A percentile compares a stretch with the other conserved stretches of the same genome.
These are phyloP conservation scores for Cinclus mexicanus DNA, from an alignment of 2,113 vertebrate species.

Conservation along the genomic window DNA sequence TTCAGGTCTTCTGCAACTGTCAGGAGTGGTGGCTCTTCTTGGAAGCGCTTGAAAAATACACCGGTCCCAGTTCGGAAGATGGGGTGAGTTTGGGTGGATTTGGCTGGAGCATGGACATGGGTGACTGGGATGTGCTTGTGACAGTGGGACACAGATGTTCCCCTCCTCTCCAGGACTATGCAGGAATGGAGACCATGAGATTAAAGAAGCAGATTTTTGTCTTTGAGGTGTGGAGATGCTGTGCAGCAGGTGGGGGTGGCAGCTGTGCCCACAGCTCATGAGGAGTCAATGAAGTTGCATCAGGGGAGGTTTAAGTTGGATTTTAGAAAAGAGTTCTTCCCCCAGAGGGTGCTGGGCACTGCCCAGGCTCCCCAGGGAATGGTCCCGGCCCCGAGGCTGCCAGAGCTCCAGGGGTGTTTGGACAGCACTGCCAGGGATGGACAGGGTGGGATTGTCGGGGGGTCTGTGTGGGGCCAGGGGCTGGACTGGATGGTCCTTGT, in stretches of 20 bases:
- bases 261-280: neutral
- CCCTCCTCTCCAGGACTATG: neutral
- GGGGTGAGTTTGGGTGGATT: slow-evolving; percentile 12
- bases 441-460: neutral
- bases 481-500: neutral
- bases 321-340: neutral
- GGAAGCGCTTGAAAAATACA: neutral
- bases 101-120: neutral
- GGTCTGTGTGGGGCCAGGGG: neutral
- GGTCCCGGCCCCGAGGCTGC: neutral
- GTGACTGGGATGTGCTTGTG: neutral
- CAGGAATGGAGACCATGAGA: neutral
- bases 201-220: neutral
- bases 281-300: neutral
- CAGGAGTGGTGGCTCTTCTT: neutral
- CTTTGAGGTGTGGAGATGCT: neutral
- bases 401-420: neutral
- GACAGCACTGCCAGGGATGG: accelerated
- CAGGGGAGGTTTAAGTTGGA: neutral
- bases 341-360: neutral
- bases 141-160: neutral
- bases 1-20: slow-evolving; percentile 20
- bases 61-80: neutral
- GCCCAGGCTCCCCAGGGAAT: neutral
- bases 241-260: neutral